Percentiles rank a stretch among this genome's conserved stretches.
Conservation (phyloP, 30 jellyfish, hydroid and myxozoan genomes). For the Haliclystus octoradiatus region DNA sequence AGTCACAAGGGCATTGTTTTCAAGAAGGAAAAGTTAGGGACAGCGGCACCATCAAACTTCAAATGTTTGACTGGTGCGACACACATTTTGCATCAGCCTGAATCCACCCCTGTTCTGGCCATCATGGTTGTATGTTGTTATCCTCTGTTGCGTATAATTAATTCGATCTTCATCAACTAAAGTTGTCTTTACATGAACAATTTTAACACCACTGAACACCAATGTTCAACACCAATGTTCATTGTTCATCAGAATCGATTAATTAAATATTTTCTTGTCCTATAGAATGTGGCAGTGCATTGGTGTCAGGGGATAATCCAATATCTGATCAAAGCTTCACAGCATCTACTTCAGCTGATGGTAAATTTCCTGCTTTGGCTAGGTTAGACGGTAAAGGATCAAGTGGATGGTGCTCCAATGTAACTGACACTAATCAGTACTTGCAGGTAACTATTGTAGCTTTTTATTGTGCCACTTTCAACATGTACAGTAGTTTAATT, state of each 20-base stretch:
- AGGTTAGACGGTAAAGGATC: conserved; percentile 5
- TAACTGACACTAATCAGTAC: conserved; percentile 32
- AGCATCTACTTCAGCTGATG: conserved; percentile 37
- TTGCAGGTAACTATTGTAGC: conserved; percentile 28
- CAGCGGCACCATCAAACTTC: too few relatives aligned
- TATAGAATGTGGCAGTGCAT: conserved; percentile 24
- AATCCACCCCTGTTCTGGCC: too few relatives aligned
- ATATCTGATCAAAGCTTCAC: conserved; percentile 41
- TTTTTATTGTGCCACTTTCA: too few relatives aligned
- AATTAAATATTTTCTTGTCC: not conserved
- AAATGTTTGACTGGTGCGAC: too few relatives aligned
- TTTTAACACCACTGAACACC: too few relatives aligned
- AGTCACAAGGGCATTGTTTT: too few relatives aligned
- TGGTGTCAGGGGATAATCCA: conserved; percentile 49
- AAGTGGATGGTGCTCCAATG: conserved; percentile 61
- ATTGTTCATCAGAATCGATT: not conserved
- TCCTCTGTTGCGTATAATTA: too few relatives aligned
- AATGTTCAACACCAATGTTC: too few relatives aligned
- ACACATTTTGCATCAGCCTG: too few relatives aligned
- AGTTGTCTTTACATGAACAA: not conserved
- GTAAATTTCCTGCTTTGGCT: conserved; percentile 42
- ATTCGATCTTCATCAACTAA: too few relatives aligned
- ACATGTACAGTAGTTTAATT: too few relatives aligned
- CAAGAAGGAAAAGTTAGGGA: too few relatives aligned
- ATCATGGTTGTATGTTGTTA: not conserved